Evolutionary conservation across 2,888 invertebrate species (phyloP).

Genomic region (Drosophila falleni): DNA sequence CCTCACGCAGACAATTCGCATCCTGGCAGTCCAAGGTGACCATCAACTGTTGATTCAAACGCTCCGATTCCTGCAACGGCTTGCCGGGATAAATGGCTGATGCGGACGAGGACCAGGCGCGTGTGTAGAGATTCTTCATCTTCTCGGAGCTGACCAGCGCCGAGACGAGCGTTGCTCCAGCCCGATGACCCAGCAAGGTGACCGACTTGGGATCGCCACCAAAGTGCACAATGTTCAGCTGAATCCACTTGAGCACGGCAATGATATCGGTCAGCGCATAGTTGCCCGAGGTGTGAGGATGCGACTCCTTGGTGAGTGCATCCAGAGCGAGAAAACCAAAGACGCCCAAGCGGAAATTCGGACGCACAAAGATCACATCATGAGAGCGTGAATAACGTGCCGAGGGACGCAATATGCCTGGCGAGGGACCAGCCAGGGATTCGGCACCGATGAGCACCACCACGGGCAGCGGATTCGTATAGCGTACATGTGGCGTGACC

Average conservation of each 20-base stretch:
- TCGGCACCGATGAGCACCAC: constrained; percentile 93
- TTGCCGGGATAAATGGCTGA: constrained; percentile 91
- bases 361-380: constrained; percentile 94
- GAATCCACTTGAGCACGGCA: constrained; percentile 91
- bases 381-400: constrained; percentile 91
- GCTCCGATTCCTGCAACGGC: constrained; percentile 87
- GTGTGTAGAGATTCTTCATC: constrained; percentile 89
- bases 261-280: constrained; percentile 94
- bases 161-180: constrained; percentile 93
- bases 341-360: constrained; percentile 92
- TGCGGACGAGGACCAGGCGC: constrained; percentile 93
- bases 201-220: constrained; percentile 92
- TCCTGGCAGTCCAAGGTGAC: constrained; percentile 87
- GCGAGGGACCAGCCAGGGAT: constrained; percentile 91
- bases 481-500: constrained; percentile 92
- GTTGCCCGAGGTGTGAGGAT: constrained; percentile 93
- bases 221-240: constrained; percentile 92
- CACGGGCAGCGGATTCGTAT: constrained; percentile 92
- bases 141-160: constrained; percentile 88
- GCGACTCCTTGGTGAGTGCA: constrained; percentile 89
- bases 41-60: constrained; percentile 88
- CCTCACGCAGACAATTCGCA: constrained; percentile 87
- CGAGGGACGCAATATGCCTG: constrained; percentile 90
- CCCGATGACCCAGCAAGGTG: constrained; percentile 93
- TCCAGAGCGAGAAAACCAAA: constrained; percentile 93